Base-by-base conservation (phyloP, 1,140 invertebrate species). In the Magallana angulata region DNA sequence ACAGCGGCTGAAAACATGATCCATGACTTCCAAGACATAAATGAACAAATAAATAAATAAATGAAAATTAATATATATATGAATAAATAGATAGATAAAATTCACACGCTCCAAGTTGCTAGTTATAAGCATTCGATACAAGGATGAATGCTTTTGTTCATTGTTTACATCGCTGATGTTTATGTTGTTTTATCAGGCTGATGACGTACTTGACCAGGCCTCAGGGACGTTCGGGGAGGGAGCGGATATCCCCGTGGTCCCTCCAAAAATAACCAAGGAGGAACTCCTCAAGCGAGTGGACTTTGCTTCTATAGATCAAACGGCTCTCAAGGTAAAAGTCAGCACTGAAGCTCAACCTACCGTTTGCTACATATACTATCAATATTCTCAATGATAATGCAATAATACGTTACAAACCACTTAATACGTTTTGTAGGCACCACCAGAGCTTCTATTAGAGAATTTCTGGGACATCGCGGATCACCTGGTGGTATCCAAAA, bases 381-480 rank as follows among this genome's bases (percentile, higher is more conserved):
- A 48, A 48, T 48, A 48, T 48, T 48, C 36, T 48, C 36, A 1
- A 5, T 48, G 36, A 48, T 48, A 48, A 48, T 48, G 36, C 7
- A 3, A 71, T 71, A 24, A 24, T 1, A 24, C 24, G 24, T 24
- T 24, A 71, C 4, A 18, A 71, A 0, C 0, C 9, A 71, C 7
- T 71, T 71, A 0, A 8, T 60, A 9, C 14, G 4, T 56, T 7
- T 62, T 36, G 12, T 80, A 87, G 85, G 85, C 81, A n/a, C 85
- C 85, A 59, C 85, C 85, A 0, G 81, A 81, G 24, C 85, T 87
- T 82, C 56, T 87, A 12, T 36, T 87, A 6, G 85, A 82, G 71
- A 60, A 81, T 14, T 87, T 87, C 57, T 87, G 85, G 85, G 85
- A 87, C 64, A 56, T 87, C 18, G 60, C 81, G 36, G 85, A 87